Evolutionary conservation across 1,140 invertebrate genomes (phyloP), one percentile per base, ranked within the genome.

Genomic region (Eufriesea mexicana): DNA sequence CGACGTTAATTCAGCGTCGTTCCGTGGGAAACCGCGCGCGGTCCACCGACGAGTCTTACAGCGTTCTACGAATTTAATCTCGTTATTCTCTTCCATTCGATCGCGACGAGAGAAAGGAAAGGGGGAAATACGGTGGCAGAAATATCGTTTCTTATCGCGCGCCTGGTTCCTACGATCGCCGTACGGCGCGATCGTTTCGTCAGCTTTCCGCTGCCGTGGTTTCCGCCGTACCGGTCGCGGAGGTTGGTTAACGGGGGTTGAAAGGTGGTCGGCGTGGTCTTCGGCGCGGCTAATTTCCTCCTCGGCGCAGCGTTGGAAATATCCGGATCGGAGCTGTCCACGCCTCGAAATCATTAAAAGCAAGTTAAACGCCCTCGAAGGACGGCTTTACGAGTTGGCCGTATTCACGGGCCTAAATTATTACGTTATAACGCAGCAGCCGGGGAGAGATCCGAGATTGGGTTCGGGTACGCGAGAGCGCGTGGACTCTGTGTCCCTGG

Each of bases 311-410:
- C 71, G 55, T 74, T 81, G 55, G 59, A 82, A 86, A 82, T 35
- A 35, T 86, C 57, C 70, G 70, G 68, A 86, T 82, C 76, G 35
- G 28, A 45, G 25, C 62, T 84, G 77, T 86, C 75, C 79, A 83
- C 75, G 87, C 76, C 84, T 87, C 76, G 77, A 79, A 89, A 90
- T 90, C 88, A 84, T 91, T 91, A 90, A 90, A 90, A 90, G 64
- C 81, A 77, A 90, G 87, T 87, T 90, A 90, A 91, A 90, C 79
- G 86, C 75, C 68, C 73, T 66, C 68, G 82, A 88, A 85, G 62
- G 83, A 90, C 84, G 76, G 79, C 71, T 91, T 91, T 90, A 91
- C 77, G 84, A 89, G 74, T 87, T 68, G 71, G 35, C n/a, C 72
- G 66, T 73, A 77, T 89, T 88, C 87, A 73, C 67, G 25, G 18